Evolutionary conservation across 2,113 vertebrate genomes (phyloP), one percentile per base, ranked within the genome.

Genomic region (Mixornis gularis): DNA sequence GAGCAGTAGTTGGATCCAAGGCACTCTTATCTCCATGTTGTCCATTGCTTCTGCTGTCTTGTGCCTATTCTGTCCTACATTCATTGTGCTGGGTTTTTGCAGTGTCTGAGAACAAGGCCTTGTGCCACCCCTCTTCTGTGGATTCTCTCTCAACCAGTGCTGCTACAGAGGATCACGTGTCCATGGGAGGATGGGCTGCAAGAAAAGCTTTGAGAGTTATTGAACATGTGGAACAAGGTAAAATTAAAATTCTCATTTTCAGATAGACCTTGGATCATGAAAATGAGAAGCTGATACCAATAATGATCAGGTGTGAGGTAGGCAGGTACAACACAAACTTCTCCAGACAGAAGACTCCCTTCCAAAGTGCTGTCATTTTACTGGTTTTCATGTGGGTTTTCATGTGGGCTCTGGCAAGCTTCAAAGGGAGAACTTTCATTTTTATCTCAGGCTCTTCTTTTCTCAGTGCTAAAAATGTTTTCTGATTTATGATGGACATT

Each of bases 161-260:
- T 32, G 99, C 99, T 83, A 99, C 99, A 0, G 99, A 99, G 93
- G 99, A 99, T 94, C 99, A 99, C 0, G 99, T 99, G 72, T 99
- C 99, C 72, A 99, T 99, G 99, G 99, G 99, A 90, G 99, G 99
- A 92, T 99, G 99, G 99, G 98, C 99, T n/a, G 99, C 99, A 9
- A 98, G 99, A 85, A 99, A 99, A 94, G 98, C 99, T 53, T 97
- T 99, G 91, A 97, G 98, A 96, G 99, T 99, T 63, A 95, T 99
- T 48, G 99, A 99, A 94, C 98, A 99, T 0, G 99, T 99, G 68
- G 99, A 99, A 72, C 99, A 99, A 98, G 99, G 99, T 99, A 97
- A 92, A 58, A 34, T 71, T 40, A 49, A 79, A 83, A 70, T 17
- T 17, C 22, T 76, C 20, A 29, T 81, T 83, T 91, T 18, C 32